Evolutionary conservation across 2,113 vertebrate species (phyloP).

Genomic region (Morone chrysops): DNA sequence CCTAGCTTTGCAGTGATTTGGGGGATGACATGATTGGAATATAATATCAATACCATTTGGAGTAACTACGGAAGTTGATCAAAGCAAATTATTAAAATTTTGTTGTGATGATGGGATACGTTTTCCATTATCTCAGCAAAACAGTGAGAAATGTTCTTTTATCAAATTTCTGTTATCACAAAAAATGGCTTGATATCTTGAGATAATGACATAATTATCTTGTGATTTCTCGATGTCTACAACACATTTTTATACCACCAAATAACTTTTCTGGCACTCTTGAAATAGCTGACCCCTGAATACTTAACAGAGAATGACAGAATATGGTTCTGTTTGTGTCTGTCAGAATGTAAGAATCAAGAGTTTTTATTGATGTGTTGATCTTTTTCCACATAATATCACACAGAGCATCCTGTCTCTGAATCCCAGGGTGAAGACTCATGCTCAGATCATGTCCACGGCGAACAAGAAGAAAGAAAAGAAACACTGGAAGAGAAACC

Average conservation of each 20-base stretch:
- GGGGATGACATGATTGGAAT: not conserved
- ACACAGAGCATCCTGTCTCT: conserved; percentile 88
- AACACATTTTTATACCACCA: too few species aligned
- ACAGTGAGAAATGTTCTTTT: not conserved
- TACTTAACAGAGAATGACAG: not conserved
- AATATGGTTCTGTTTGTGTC: not conserved
- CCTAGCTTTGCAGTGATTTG: not conserved
- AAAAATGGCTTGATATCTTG: not conserved
- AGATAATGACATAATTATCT: not conserved
- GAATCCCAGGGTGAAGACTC: conserved; percentile 87
- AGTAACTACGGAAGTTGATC: not conserved
- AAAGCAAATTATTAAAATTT: not conserved
- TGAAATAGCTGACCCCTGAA: not conserved
- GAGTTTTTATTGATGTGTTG: not conserved
- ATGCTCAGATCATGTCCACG: conserved; percentile 88
- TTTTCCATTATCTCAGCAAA: not conserved
- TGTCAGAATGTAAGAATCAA: not conserved
- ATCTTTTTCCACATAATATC: conserved; percentile 13
- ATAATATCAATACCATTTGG: not conserved
- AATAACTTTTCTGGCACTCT: not conserved
- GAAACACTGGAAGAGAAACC: conserved; percentile 94
- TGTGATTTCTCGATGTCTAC: not conserved
- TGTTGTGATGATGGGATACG: not conserved
- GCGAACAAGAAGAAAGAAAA: conserved; percentile 89
- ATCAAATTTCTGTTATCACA: not conserved